Base-by-base conservation (phyloP, 2,888 invertebrate species). In the Clunio marinus region DNA sequence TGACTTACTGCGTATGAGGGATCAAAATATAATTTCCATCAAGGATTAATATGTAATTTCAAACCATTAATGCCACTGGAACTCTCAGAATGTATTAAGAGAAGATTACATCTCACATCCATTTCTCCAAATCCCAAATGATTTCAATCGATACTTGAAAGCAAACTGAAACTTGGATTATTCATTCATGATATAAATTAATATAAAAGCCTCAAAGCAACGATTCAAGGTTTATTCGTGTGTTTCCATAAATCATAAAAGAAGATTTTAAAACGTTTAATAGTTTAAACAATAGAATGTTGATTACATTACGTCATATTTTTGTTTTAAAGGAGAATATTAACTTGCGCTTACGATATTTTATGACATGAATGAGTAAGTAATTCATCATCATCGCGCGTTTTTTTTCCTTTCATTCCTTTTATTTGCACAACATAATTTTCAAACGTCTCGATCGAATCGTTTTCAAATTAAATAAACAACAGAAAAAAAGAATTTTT, bases 21-120 rank as follows among this genome's bases (percentile, higher is more conserved):
- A 41, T 41, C 41, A 41, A 41, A 41, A 41, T n/a, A 41, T 13
- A 41, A 41, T 41, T 41, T 41, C n/a, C 41, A 41, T 41, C n/a
- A 15, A 41, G 41, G 41, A 41, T 41, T 41, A 41, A 15, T n/a
- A 5, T 41, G 41, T 41, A 41, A 41, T 41, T 41, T 41, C 41
- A 41, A 5, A 41, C 41, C n/a, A 15, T 41, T 3, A 41, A 41
- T 41, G 41, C 41, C 41, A n/a, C 41, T 41, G 41, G 41, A 41
- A n/a, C 41, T 41, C 41, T 41, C n/a, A 10, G 41, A n/a, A n/a
- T 15, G 15, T 41, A 41, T 41, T 41, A 41, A 41, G 15, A 10
- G 41, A n/a, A n/a, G 41, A 41, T 41, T 41, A 41, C 41, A n/a
- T n/a, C n/a, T n/a, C n/a, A n/a, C n/a, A n/a, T n/a, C n/a, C n/a